These are phyloP conservation scores for Mus minutoides DNA, from an alignment of 2,797 vertebrate species.

Conservation along the genomic window DNA sequence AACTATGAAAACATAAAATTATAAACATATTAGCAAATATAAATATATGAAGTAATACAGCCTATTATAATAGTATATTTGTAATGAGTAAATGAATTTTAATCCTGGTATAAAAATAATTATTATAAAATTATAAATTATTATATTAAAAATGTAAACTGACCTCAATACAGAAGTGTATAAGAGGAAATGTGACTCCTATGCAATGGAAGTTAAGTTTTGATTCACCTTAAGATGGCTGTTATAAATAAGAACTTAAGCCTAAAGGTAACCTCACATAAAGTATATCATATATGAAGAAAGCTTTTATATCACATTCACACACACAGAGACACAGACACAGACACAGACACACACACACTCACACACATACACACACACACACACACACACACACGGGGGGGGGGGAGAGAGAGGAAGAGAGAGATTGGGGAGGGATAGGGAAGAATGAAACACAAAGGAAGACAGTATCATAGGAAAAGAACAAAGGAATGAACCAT, in stretches of 20 bases:
- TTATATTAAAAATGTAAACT: background rate
- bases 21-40: background rate
- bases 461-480: background rate
- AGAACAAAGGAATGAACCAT: background rate
- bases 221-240: background rate
- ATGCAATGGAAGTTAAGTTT: background rate
- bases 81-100: background rate
- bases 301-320: background rate
- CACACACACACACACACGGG: background rate
- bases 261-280: background rate
- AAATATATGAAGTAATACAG: background rate
- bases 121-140: background rate
- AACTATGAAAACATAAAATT: background rate
- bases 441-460: background rate
- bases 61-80: background rate
- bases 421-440: no score
- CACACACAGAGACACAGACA: background rate
- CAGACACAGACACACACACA: background rate
- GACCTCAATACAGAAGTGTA: background rate
- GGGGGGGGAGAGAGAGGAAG: no score
- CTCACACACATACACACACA: background rate
- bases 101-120: background rate
- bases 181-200: background rate
- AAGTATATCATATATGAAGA: background rate
- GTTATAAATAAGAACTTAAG: background rate